phyloP scores from a whole-genome alignment of 35 echinoderm and acorn worm genomes.

The Diadema setosum region DNA sequence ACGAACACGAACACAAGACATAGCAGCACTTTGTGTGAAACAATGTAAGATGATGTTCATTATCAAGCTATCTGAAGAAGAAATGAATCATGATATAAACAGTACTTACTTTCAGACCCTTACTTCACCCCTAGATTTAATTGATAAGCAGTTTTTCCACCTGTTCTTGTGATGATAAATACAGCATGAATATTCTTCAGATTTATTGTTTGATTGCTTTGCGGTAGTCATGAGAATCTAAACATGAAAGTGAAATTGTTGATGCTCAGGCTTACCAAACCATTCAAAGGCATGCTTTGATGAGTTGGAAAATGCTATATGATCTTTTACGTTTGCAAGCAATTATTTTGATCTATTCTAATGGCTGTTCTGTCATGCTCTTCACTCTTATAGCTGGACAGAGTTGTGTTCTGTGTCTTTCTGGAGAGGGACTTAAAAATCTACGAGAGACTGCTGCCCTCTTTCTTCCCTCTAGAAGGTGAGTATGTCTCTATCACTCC shows the following conservation, averaged over 20 bases:
- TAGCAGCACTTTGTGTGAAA: not conserved
- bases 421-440: slow-evolving; percentile 55
- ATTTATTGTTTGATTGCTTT: too few relatives aligned
- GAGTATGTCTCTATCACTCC: too few relatives aligned
- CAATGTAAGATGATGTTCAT: not conserved
- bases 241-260: not conserved
- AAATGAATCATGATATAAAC: too few relatives aligned
- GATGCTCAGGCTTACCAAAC: too few relatives aligned
- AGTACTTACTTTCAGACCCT: too few relatives aligned
- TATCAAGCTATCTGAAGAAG: too few relatives aligned
- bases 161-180: too few relatives aligned
- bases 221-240: too few relatives aligned
- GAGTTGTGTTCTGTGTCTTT: slow-evolving; percentile 75
- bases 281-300: too few relatives aligned
- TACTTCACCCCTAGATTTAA: not conserved
- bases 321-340: not conserved
- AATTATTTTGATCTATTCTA: not conserved
- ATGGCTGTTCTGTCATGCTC: not conserved
- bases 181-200: too few relatives aligned
- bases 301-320: not conserved
- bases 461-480: slow-evolving; percentile 73
- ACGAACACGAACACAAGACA: not conserved
- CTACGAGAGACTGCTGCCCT: slow-evolving; percentile 63
- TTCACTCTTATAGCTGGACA: slow-evolving; percentile 44
- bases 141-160: too few relatives aligned